These are phyloP conservation scores for Schrankia costaestrigalis DNA, from an alignment of 2,888 invertebrate species.

Conservation along the genomic window DNA sequence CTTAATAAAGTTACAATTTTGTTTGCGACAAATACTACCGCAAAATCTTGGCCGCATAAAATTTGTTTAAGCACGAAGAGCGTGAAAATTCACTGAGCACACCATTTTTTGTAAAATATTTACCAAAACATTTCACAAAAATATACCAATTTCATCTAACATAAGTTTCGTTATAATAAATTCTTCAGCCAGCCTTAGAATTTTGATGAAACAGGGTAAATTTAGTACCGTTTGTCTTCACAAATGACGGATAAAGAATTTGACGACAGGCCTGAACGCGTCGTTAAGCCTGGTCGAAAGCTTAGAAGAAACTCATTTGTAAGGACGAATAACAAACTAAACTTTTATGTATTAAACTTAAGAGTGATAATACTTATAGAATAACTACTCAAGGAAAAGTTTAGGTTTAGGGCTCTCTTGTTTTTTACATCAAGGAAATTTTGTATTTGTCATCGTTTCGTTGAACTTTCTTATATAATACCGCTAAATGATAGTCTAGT, in stretches of 20 bases:
- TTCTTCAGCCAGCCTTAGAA: slow-evolving; percentile 17
- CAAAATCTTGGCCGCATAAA: no score
- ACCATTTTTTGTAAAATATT: no score
- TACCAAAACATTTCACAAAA: slow-evolving; percentile 6
- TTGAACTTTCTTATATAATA: no score
- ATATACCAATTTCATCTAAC: slow-evolving; percentile 16
- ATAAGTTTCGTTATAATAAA: slow-evolving; percentile 17
- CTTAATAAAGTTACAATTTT: no score
- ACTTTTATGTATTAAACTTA: slow-evolving; percentile 9
- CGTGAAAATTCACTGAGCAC: no score
- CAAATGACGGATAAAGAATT: slow-evolving; percentile 31
- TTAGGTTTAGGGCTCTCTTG: no score
- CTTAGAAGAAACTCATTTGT: slow-evolving; percentile 18
- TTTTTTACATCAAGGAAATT: neutral
- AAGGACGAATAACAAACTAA: slow-evolving; percentile 17
- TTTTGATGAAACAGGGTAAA: slow-evolving; percentile 27
- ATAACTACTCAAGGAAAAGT: no score
- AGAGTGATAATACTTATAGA: slow-evolving; percentile 4
- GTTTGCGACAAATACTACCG: no score
- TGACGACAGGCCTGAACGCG: slow-evolving; percentile 19
- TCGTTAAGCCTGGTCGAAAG: slow-evolving; percentile 13
- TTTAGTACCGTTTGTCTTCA: slow-evolving; percentile 24
- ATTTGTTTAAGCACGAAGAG: no score
- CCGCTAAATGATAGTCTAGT: no score
- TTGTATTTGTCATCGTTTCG: no score